Base-by-base conservation (phyloP, 2,113 vertebrate species). In the Poeciliopsis retropinna region DNA sequence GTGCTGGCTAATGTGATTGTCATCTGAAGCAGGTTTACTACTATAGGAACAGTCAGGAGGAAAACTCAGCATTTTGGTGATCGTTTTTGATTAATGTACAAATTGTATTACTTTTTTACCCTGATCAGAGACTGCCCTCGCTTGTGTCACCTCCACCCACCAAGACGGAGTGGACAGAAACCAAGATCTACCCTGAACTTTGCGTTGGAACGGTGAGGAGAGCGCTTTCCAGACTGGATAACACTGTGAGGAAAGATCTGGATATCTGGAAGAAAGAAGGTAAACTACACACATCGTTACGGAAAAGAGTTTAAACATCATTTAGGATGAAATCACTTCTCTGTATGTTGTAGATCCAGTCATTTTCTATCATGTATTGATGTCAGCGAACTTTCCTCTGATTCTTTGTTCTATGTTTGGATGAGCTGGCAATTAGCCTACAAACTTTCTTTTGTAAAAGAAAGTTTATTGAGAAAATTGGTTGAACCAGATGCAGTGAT, bases 121-220 rank as follows among this genome's bases (percentile, higher is more conserved):
- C 60, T 19, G 4, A 10, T 4, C 44, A 94, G 91, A 86, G 71
- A 47, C 60, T 76, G 1, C 80, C 88, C 1, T 77, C 72, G 13
- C 65, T 92, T 0, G 81, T 64, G 15, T 63, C 73, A 1, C 78
- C 80, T 60, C 90, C 90, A 5, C 73, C 76, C 54, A 73, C 83
- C 47, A 54, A 54, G 22, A 87, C 34, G 61, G 74, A 79, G 34
- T 93, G 91, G 93, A 67, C 14, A 27, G 88, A 92, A 82, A 65
- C 84, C 29, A 13, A 39, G 1, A 29, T 92, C 60, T 51, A 81
- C 22, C 62, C 89, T 8, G 81, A 92, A 1, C 70, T 85, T 17
- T 90, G 88, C 9, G 83, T 93, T 67, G 91, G 90, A 34, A 85
- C 77, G 0, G 11, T 81, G 57, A 87, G 88, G 64, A 80, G 32